Conservation (phyloP, 2,888 invertebrate genomes). For the Prionchulus punctatus region DNA sequence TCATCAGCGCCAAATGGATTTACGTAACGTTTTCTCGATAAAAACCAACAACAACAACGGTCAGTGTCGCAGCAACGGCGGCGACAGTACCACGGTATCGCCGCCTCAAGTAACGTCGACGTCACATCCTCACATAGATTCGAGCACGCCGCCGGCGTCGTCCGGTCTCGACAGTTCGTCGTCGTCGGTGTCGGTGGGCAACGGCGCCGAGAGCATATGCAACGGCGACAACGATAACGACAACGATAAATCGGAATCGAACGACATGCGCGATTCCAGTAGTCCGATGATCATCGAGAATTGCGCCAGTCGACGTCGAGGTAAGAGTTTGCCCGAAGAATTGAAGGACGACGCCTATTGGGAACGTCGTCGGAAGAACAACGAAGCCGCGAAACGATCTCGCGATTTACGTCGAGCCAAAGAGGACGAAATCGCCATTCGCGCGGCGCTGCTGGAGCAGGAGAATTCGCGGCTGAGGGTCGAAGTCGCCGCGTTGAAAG, state of each 20-base stretch:
- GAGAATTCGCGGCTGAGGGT: slow-evolving; percentile 63
- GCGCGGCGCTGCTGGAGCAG: slow-evolving; percentile 68
- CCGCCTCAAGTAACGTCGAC: slow-evolving; percentile 9
- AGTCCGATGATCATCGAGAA: too few species aligned
- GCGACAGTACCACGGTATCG: background rate
- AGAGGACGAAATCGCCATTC: slow-evolving; percentile 75
- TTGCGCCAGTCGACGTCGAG: slow-evolving; percentile 19
- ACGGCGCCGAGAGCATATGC: background rate
- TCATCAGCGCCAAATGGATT: background rate
- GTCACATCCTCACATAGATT: slow-evolving; percentile 8
- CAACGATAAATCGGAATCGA: too few species aligned
- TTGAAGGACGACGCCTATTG: slow-evolving; percentile 64
- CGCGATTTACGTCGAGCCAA: slow-evolving; percentile 71
- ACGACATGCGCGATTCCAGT: too few species aligned
- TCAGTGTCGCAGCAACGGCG: background rate
- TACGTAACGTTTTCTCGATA: background rate
- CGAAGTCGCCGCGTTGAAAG: slow-evolving; percentile 49
- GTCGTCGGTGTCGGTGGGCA: background rate
- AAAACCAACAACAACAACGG: background rate
- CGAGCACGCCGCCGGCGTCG: background rate
- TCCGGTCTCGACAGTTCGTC: background rate
- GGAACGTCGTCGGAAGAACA: slow-evolving; percentile 73
- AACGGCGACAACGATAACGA: background rate
- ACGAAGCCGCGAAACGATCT: slow-evolving; percentile 82
- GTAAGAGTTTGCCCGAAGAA: slow-evolving; percentile 30